A percentile compares a stretch with the other conserved stretches of the same genome.
Evolutionary conservation across 1,140 invertebrate species (phyloP).

Genomic region (Pectinophora gossypiella): DNA sequence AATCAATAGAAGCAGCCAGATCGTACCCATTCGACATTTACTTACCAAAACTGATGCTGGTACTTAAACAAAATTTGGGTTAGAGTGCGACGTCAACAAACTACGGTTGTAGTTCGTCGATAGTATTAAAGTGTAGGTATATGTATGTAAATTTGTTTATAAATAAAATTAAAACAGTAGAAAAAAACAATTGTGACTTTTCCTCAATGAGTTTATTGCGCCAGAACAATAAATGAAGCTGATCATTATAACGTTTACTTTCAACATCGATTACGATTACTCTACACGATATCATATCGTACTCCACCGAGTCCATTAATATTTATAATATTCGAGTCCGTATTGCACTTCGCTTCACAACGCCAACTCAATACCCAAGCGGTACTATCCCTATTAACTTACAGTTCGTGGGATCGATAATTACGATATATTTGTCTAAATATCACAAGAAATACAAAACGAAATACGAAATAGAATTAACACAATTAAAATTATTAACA

Average conservation of each 20-base stretch:
- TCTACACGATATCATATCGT: conserved; percentile 62
- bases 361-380: conserved; percentile 48
- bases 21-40: conserved; percentile 34
- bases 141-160: too few species aligned
- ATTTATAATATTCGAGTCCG: conserved; percentile 57
- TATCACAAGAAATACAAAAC: conserved; percentile 74
- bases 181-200: conserved; percentile 64
- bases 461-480: conserved; percentile 70
- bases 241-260: conserved; percentile 73
- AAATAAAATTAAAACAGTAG: too few species aligned
- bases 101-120: too few species aligned
- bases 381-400: conserved; percentile 62
- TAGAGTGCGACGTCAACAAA: too few species aligned
- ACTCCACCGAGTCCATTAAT: conserved; percentile 46
- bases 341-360: conserved; percentile 66
- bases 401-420: conserved; percentile 64
- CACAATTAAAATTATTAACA: conserved; percentile 72
- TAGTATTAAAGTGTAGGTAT: too few species aligned
- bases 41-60: too few species aligned
- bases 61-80: too few species aligned
- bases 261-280: conserved; percentile 73
- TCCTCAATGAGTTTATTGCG: conserved; percentile 73
- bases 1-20: conserved; percentile 33
- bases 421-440: conserved; percentile 73
- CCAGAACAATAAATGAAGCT: conserved; percentile 74